Evolutionary conservation across 2,888 invertebrate genomes (phyloP), one percentile per base, ranked within the genome.

Genomic region (Adineta ricciae): DNA sequence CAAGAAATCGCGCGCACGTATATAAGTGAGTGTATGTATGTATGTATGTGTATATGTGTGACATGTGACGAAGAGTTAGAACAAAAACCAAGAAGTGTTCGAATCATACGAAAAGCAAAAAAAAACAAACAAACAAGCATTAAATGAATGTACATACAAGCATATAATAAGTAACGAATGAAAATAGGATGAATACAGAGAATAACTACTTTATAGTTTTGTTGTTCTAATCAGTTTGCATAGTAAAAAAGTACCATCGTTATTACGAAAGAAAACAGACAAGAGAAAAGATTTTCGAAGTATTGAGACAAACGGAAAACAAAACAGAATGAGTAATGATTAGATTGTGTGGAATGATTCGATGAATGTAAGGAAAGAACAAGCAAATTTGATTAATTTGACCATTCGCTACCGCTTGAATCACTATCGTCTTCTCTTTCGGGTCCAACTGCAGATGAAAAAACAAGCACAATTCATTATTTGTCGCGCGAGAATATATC

Each of bases 261-360:
- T 19, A 19, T 64, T 64, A n/a, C 21, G 54, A 21, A n/a, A n/a
- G n/a, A 54, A 32, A 64, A 64, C 50, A 50, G 19, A 19, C 50
- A 50, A 50, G 16, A 50, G 19, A 50, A 14, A 50, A 64, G 24
- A 32, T 27, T 32, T 27, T 64, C 64, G 64, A 64, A 32, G 14
- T 64, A 64, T 32, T 64, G 8, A n/a, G n/a, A n/a, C n/a, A n/a
- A 19, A 11, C 3, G 32, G 9, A 54, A n/a, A n/a, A 9, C 27
- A 64, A 64, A 64, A 36, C 19, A 32, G 32, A 36, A 64, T 36
- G 64, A 64, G 32, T 64, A 64, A 32, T 32, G 32, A 64, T 64
- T 32, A 32, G 64, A 64, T 64, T 64, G 32, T 64, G 64, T 64
- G 64, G 64, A 64, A 64, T 64, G 64, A 64, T 64, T 64, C 64